A percentile compares a stretch with the other conserved stretches of the same genome.
Conservation (phyloP, 2,113 vertebrate species). For the Sphaerodactylus townsendi region DNA sequence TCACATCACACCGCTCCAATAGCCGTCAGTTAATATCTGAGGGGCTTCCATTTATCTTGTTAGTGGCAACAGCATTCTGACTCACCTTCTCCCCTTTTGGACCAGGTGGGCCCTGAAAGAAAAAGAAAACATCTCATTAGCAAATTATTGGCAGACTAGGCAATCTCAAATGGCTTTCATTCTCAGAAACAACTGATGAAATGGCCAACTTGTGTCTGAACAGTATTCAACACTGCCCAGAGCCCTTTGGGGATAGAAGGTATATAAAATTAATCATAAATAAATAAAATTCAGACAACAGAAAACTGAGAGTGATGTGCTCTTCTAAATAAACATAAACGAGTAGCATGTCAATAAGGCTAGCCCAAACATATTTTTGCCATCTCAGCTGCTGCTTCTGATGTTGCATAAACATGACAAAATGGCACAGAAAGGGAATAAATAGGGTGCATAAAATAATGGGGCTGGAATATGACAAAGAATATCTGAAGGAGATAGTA, state of each 20-base stretch:
- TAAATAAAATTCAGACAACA: not conserved
- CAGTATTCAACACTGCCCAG: no score
- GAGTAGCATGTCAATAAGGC: not conserved
- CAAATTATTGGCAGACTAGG: constrained; percentile 6
- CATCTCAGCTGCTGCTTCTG: not conserved
- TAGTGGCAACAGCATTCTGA: constrained; percentile 38
- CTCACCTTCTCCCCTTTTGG: constrained; percentile 96
- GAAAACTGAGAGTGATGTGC: no score
- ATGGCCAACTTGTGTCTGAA: not conserved
- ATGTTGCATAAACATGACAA: not conserved
- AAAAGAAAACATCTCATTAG: constrained; percentile 43
- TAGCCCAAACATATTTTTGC: not conserved
- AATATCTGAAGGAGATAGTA: no score
- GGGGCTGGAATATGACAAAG: not conserved
- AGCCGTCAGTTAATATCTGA: constrained; percentile 59
- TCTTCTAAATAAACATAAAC: not conserved
- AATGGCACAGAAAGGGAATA: not conserved
- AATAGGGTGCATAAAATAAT: not conserved
- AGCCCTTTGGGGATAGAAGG: no score
- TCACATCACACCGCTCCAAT: constrained; percentile 60
- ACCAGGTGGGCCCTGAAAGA: constrained; percentile 88
- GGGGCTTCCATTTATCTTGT: constrained; percentile 48
- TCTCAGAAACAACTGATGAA: not conserved
- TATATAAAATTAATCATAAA: no score
- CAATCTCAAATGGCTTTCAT: not conserved